These are phyloP conservation scores for Chironomus riparius DNA, from an alignment of 2,888 invertebrate genomes.

Conservation along the genomic window DNA sequence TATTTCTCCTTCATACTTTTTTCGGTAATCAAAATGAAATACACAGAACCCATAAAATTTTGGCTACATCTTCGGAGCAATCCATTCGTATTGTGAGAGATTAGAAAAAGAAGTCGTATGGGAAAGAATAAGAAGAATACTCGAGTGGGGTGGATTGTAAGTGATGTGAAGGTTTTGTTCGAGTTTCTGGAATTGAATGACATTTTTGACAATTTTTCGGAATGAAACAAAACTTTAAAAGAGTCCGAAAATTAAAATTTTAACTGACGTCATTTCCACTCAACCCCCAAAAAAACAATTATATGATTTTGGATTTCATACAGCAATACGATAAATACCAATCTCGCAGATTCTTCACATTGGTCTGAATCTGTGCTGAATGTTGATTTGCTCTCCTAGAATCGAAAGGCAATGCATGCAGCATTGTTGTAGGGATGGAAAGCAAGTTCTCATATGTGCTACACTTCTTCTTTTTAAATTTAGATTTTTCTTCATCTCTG, in stretches of 20 bases:
- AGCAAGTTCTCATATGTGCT: not conserved
- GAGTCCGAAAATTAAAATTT: too few relatives aligned
- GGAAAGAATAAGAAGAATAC: too few relatives aligned
- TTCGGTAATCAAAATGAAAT: conserved; percentile 20
- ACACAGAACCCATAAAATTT: conserved; percentile 23
- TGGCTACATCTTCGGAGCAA: not conserved
- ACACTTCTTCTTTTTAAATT: not conserved
- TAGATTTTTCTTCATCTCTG: not conserved
- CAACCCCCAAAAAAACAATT: too few relatives aligned
- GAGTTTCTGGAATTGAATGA: too few relatives aligned
- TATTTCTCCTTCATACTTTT: conserved; percentile 26
- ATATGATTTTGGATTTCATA: too few relatives aligned
- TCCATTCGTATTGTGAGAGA: not conserved
- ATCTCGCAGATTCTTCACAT: not conserved
- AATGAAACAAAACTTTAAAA: too few relatives aligned
- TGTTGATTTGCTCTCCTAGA: not conserved
- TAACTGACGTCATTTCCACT: too few relatives aligned
- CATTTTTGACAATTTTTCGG: too few relatives aligned
- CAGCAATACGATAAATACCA: not conserved
- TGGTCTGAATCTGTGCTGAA: not conserved
- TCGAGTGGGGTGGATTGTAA: too few relatives aligned
- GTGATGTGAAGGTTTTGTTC: too few relatives aligned
- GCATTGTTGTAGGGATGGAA: not conserved
- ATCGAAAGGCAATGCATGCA: not conserved
- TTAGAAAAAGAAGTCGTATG: not conserved